phyloP scores from a whole-genome alignment of 1,140 invertebrate genomes.

The Saxidomus purpurata region DNA sequence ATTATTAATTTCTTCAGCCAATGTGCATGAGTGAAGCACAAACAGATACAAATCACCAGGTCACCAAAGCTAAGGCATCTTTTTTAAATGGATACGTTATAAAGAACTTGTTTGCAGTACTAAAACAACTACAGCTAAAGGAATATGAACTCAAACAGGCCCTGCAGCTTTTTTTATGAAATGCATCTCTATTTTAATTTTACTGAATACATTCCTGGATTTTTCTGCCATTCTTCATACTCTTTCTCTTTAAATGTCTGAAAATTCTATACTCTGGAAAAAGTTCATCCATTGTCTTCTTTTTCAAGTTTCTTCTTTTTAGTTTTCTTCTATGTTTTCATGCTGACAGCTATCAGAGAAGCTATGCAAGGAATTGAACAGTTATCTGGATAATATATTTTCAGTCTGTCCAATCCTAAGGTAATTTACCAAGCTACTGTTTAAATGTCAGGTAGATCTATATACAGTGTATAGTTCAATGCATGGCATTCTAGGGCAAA shows the following conservation, averaged over 20 bases:
- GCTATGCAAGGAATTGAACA: slow-evolving; percentile 16
- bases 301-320: background rate
- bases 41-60: no score
- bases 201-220: no score
- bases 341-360: background rate
- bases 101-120: no score
- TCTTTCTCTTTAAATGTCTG: background rate
- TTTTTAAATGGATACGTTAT: no score
- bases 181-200: no score
- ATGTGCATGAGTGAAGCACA: no score
- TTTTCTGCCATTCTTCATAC: no score
- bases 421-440: background rate
- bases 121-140: no score
- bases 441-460: background rate
- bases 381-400: slow-evolving; percentile 23
- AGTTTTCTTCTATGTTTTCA: background rate
- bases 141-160: background rate
- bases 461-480: background rate
- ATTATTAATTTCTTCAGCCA: no score
- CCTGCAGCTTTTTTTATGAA: background rate
- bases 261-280: background rate
- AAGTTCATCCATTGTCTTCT: background rate
- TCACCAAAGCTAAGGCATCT: no score
- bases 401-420: background rate
- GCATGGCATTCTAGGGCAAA: no score